Conservation (phyloP, 2,113 vertebrate species). For the Hydropotes inermis region DNA sequence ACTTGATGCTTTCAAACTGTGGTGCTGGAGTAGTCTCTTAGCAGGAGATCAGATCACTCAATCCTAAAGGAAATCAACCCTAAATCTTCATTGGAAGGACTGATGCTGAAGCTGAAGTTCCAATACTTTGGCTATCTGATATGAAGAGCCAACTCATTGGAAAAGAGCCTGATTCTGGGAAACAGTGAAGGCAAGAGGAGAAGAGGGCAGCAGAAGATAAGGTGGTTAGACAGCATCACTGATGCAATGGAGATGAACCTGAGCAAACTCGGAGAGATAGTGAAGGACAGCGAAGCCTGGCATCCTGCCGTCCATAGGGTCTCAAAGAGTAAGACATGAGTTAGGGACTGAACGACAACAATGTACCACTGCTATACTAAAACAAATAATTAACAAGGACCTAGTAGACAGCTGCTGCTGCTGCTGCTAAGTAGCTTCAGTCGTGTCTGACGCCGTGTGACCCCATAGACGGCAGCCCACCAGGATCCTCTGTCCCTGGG, state of each 20-base stretch:
- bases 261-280: not conserved
- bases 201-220: not conserved
- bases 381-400: not conserved
- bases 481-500: not conserved
- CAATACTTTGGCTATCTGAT: not conserved
- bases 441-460: rapidly evolving
- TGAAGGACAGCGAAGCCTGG: not conserved
- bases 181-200: not conserved
- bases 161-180: not conserved
- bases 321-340: not conserved
- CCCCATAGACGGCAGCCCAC: not conserved
- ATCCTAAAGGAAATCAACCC: not conserved
- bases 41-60: not conserved
- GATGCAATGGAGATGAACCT: not conserved
- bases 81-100: not conserved
- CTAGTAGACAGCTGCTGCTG: not conserved
- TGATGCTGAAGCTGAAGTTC: not conserved
- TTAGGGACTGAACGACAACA: not conserved
- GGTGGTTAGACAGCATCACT: not conserved
- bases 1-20: not conserved
- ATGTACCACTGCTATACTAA: not conserved
- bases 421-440: not conserved
- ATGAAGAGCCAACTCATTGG: not conserved
- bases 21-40: not conserved
- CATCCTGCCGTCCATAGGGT: not conserved